Base-by-base conservation (phyloP, 2,888 invertebrate species). In the Serrognathus titanus region DNA sequence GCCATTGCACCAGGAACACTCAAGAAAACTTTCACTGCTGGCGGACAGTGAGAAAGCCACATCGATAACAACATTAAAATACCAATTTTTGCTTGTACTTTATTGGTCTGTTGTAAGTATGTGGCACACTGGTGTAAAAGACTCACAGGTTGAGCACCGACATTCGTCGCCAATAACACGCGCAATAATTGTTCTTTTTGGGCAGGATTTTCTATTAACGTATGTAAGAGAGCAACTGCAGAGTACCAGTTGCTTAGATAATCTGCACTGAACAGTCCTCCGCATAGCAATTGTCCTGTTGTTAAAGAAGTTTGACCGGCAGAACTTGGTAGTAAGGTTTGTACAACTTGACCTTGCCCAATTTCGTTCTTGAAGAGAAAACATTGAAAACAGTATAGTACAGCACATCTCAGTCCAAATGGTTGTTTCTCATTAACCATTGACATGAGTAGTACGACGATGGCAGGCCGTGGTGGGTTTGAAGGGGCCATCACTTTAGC, bases 401-500 rank as follows among this genome's bases (percentile, higher is more conserved):
- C 96, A 0, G 98, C 92, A 75, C 95, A 95, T 60, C 99, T 88
- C 69, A 85, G 72, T 3, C 82, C 79, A 73, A 98, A 91, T 0
- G 96, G 92, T 75, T 99, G 99, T 71, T 96, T 97, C 75, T 99
- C 98, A 75, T 97, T 97, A 5, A 96, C 94, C 96, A 99, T 97
- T 0, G 97, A 97, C 92, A 97, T 94, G 7, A 99, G 79, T 6
- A 99, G 81, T 43, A 98, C 93, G 0, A 98, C 92, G 51, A 98
- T 88, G 0, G 95, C 95, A 0, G 97, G 94, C 54, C 97, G 85
- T 2, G 97, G 96, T 4, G 97, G 97, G 66, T 86, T 91, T 1
- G 94, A 93, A 0, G 97, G 97, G 11, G 96, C 97, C 83, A 91
- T 86, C 2, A 97, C 92, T 50, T 87, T 84, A 0, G 92, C 89